These are phyloP conservation scores for Patella ulyssiponensis DNA, from an alignment of 2,888 invertebrate species.

Conservation along the genomic window DNA sequence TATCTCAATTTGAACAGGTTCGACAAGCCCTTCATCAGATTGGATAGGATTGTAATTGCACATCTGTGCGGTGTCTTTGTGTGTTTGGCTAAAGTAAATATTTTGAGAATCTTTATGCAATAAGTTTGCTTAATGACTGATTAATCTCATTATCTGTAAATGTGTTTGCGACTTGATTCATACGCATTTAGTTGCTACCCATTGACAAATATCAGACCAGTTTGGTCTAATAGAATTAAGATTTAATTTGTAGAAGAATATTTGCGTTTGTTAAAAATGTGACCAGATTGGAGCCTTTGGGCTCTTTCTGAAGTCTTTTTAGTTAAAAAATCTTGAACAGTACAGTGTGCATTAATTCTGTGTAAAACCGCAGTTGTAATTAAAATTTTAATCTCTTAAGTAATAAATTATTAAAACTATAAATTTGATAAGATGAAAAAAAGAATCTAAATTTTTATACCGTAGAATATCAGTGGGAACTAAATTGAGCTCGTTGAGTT, in stretches of 20 bases:
- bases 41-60: background rate
- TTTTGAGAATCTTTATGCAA: slow-evolving; percentile 7
- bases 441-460: too few relatives aligned
- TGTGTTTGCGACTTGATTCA: slow-evolving; percentile 5
- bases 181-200: slow-evolving; percentile 7
- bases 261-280: background rate
- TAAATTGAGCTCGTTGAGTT: too few relatives aligned
- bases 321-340: too few relatives aligned
- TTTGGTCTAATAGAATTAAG: background rate
- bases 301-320: background rate
- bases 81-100: background rate
- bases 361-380: background rate
- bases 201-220: slow-evolving; percentile 13
- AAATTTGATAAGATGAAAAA: too few relatives aligned
- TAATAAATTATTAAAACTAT: too few relatives aligned
- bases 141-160: slow-evolving; percentile 6
- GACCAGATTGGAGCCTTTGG: background rate
- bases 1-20: slow-evolving; percentile 4
- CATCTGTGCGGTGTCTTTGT: background rate
- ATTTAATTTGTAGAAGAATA: slow-evolving; percentile 3
- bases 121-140: slow-evolving; percentile 12
- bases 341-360: background rate
- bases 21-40: background rate
- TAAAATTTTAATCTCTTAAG: too few relatives aligned
- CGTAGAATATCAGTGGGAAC: too few relatives aligned